phyloP scores from a whole-genome alignment of 2,797 vertebrate species.

The Anguilla marmorata region DNA sequence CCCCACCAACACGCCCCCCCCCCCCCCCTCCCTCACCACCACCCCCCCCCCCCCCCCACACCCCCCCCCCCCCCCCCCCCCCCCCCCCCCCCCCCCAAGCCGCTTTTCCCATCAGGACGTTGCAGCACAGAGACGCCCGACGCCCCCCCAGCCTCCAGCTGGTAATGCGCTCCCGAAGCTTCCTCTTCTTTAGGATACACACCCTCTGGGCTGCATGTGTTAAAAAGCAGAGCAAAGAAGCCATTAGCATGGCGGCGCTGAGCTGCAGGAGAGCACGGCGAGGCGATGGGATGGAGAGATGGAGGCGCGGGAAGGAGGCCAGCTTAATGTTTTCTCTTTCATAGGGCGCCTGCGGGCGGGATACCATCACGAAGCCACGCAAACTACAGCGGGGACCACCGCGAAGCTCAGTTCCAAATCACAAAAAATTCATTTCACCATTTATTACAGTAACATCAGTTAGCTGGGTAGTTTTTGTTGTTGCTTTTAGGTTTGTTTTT shows the following conservation, averaged over 20 bases:
- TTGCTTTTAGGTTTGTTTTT: neutral
- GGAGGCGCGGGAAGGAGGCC: neutral
- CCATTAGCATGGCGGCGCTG: neutral
- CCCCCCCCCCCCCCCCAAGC: neutral
- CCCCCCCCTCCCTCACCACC: too few species aligned
- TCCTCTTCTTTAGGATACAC: slow-evolving; percentile 4
- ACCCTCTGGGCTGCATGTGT: neutral
- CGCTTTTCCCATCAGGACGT: neutral
- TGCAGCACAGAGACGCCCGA: neutral
- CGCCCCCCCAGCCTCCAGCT: slow-evolving; percentile 6
- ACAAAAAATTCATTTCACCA: neutral
- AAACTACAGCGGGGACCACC: neutral
- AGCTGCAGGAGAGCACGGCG: neutral
- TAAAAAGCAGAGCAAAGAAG: slow-evolving; percentile 12
- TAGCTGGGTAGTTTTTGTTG: neutral
- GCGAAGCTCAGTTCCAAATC: neutral
- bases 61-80: too few species aligned
- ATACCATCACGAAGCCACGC: neutral
- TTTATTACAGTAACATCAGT: neutral
- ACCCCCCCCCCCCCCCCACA: too few species aligned
- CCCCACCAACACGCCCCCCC: neutral
- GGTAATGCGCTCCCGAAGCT: slow-evolving; percentile 14
- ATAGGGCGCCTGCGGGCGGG: neutral
- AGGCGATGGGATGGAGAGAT: neutral
- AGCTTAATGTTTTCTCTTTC: slow-evolving; percentile 3